Evolutionary conservation across 1,140 invertebrate genomes (phyloP).

Genomic region (Maconellicoccus hirsutus): DNA sequence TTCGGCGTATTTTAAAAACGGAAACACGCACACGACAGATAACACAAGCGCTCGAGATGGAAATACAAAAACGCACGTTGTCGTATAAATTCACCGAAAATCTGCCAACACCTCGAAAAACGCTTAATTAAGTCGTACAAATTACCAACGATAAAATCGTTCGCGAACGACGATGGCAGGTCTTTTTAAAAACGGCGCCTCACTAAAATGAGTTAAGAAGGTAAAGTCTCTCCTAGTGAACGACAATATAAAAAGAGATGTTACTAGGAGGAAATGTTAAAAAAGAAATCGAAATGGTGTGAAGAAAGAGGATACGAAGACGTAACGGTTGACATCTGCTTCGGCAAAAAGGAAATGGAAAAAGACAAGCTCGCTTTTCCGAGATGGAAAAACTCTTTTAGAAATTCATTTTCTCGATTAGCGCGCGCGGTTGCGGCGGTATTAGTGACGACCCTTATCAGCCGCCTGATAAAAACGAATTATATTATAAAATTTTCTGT

Average conservation of each 20-base stretch:
- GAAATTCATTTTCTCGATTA: conserved; percentile 22
- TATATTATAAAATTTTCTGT: conserved; percentile 22
- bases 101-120: neutral
- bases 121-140: neutral
- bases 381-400: neutral
- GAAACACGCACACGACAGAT: neutral
- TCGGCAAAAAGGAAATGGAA: conserved; percentile 15
- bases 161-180: neutral
- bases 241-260: conserved; percentile 9
- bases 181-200: neutral
- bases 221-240: neutral
- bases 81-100: neutral
- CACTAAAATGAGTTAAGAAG: neutral
- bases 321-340: conserved; percentile 19
- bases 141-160: neutral
- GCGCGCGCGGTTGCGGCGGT: conserved; percentile 12
- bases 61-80: neutral
- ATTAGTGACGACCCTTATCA: conserved; percentile 22
- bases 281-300: neutral
- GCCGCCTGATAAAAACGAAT: conserved; percentile 20
- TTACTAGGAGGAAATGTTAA: neutral
- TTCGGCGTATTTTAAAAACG: too few relatives aligned
- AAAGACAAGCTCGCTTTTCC: conserved; percentile 19
- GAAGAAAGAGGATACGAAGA: conserved; percentile 14
- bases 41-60: neutral